Evolutionary conservation across 1,140 invertebrate genomes (phyloP), one percentile per base, ranked within the genome.

Genomic region (Zaprionus ornatus): DNA sequence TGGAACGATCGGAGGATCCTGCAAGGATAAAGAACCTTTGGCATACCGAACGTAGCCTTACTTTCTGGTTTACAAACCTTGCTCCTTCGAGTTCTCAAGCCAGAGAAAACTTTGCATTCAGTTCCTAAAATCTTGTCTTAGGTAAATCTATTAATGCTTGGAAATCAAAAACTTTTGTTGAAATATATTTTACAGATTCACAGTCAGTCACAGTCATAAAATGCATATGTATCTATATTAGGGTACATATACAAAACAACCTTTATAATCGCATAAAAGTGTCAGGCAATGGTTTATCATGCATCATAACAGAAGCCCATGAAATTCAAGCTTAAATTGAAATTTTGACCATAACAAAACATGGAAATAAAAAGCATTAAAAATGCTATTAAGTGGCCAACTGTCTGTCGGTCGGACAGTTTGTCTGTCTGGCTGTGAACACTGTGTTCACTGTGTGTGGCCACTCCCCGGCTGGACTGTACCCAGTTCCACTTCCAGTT

Each of bases 381-480:
- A 45, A 74, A 56, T 62, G 13, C 19, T 35, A 69, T 62, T 74
- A 56, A 45, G 27, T 63, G 40, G n/a, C 40, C 40, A 45, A 45
- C 7, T 27, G 13, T 15, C n/a, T 17, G 29, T 37, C 37, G 25
- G 25, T 27, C 25, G 25, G 25, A 7, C 25, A 27, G 25, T 27
- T 27, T 13, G 23, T 5, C 23, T 32, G 6, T 55, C 54, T 27
- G 21, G 25, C 23, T 54, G 6, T 9, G 0, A 7, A 12, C 12
- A 23, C 13, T 29, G 50, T 54, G 13, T 25, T 25, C 13, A 15
- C 13, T 54, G 10, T 27, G 27, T 17, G 27, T 10, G 27, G 23
- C 27, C 54, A 56, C 27, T 17, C n/a, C n/a, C 15, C 9, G 7
- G 27, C 71, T 35, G 21, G 23, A 56, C n/a, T 56, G 25, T 56